Percentiles rank a stretch among this genome's conserved stretches.
Evolutionary conservation across 2,113 vertebrate genomes (phyloP).

Genomic region (Reinhardtius hippoglossoides): DNA sequence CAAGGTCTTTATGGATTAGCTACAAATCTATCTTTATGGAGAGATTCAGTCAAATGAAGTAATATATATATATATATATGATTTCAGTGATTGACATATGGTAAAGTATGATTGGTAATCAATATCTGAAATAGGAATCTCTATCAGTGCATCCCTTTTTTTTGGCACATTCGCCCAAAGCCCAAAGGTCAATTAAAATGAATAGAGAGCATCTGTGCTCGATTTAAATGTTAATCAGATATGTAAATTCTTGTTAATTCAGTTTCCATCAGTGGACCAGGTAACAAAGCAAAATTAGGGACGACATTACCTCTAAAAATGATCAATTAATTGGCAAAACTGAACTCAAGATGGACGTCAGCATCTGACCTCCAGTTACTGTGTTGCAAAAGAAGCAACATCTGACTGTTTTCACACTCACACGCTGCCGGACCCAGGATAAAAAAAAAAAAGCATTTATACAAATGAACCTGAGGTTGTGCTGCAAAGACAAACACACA

Average conservation of each 20-base stretch:
- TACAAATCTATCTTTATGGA: background rate
- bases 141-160: background rate
- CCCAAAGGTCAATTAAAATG: background rate
- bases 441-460: no score
- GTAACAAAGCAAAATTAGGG: background rate
- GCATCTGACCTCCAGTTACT: background rate
- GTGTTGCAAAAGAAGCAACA: background rate
- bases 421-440: no score
- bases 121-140: no score
- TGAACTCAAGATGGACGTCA: background rate
- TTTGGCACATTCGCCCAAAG: background rate
- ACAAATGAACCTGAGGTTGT: no score
- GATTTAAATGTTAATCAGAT: background rate
- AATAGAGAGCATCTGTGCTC: background rate
- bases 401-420: no score
- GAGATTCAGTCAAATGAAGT: background rate
- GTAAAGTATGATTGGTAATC: no score
- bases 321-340: background rate
- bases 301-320: background rate
- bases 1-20: background rate
- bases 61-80: background rate
- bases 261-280: background rate
- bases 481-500: background rate
- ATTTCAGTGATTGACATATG: no score
- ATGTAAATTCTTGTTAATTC: background rate